phyloP scores from a whole-genome alignment of 2,113 vertebrate species.

The Onychorhynchus coronatus region DNA sequence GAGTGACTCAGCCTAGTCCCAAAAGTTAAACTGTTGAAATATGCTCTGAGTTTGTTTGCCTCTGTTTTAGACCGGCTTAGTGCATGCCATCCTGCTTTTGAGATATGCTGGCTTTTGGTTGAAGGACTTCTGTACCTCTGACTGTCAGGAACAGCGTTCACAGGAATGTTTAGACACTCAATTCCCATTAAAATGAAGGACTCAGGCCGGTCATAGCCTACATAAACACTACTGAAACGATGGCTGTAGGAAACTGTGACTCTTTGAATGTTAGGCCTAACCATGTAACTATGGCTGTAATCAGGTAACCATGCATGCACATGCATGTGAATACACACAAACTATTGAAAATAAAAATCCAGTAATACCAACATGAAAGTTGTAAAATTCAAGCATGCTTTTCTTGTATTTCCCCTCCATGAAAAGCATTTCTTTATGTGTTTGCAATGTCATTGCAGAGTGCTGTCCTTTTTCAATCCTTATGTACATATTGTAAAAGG shows the following conservation, averaged over 20 bases:
- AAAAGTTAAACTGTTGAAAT: neutral
- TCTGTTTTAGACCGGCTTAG: neutral
- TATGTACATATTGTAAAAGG: neutral
- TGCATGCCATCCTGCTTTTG: neutral
- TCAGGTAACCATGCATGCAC: too few species aligned
- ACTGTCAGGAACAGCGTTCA: neutral
- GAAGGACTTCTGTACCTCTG: neutral
- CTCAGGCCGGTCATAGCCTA: neutral
- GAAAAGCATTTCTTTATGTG: neutral
- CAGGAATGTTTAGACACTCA: neutral
- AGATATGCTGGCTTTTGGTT: neutral
- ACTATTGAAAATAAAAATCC: neutral
- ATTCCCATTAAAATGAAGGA: neutral
- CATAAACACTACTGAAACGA: neutral
- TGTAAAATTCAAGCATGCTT: neutral
- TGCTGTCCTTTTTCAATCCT: neutral
- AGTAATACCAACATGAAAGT: neutral
- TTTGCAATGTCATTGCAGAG: neutral
- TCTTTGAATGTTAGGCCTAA: neutral
- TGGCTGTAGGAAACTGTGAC: neutral
- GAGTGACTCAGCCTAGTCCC: neutral
- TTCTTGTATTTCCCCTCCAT: neutral
- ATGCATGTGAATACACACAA: neutral
- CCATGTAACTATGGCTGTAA: too few species aligned
- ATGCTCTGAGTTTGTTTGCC: neutral